phyloP scores from a whole-genome alignment of 2,113 vertebrate genomes.

The Ammodytes marinus region DNA sequence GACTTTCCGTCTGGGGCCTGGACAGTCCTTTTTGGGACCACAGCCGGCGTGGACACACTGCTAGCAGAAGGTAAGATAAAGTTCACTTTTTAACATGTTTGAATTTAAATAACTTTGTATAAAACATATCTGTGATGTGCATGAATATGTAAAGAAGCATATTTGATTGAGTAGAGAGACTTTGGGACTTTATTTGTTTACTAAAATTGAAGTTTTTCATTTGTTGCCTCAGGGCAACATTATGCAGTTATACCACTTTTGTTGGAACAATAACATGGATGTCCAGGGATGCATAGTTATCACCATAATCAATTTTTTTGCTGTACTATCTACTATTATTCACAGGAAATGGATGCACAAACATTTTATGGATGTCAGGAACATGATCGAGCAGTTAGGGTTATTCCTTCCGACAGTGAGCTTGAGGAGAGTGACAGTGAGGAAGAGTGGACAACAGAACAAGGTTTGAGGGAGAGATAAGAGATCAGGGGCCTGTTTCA shows the following conservation, averaged over 20 bases:
- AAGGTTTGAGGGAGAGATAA: not conserved
- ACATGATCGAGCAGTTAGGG: not conserved
- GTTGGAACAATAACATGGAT: not conserved
- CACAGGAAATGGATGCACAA: not conserved
- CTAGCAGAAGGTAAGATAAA: not conserved
- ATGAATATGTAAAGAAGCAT: not conserved
- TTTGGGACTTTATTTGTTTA: not conserved
- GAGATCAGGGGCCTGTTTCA: too few relatives aligned
- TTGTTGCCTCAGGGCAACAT: not conserved
- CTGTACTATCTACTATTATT: not conserved
- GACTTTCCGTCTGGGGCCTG: too few relatives aligned
- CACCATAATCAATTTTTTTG: not conserved
- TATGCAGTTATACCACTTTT: not conserved
- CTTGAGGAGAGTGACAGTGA: not conserved
- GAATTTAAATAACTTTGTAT: not conserved
- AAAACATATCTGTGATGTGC: not conserved
- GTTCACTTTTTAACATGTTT: not conserved
- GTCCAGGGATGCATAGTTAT: not conserved
- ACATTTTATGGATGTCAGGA: too few relatives aligned
- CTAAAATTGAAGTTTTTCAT: slow-evolving; percentile 1
- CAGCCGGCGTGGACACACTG: not conserved
- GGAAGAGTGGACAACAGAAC: not conserved
- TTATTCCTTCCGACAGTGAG: not conserved
- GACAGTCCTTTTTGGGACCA: too few relatives aligned
- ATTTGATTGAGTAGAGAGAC: too few relatives aligned